phyloP scores from a whole-genome alignment of 2,797 vertebrate species.

The Microtus californicus region DNA sequence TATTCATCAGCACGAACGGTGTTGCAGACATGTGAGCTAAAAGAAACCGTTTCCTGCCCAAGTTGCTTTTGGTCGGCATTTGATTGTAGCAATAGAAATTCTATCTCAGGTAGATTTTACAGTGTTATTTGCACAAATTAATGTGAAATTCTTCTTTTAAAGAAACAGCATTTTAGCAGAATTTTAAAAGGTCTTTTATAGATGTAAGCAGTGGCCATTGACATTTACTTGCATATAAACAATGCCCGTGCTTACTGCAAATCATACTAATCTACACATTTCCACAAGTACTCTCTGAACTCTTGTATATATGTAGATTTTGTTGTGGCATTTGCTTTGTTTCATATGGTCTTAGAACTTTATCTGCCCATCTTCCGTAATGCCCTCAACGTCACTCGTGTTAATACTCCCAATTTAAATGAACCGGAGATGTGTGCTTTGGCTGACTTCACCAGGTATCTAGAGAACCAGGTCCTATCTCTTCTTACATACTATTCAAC shows the following conservation, averaged over 20 bases:
- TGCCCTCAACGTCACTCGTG: background rate
- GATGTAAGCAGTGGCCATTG: background rate
- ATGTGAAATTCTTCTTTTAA: constrained; percentile 6
- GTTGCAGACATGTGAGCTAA: background rate
- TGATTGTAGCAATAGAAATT: too few relatives aligned
- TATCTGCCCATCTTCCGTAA: background rate
- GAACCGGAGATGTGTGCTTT: background rate
- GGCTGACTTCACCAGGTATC: background rate
- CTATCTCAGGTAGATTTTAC: background rate
- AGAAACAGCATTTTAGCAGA: background rate
- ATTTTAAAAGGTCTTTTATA: background rate
- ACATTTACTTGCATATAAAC: background rate
- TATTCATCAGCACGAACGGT: background rate
- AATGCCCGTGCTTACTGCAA: background rate
- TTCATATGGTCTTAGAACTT: background rate
- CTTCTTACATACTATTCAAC: fast-evolving
- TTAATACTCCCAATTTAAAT: background rate
- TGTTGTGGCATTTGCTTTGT: background rate
- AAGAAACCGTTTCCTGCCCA: background rate
- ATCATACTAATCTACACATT: background rate
- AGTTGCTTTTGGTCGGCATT: background rate
- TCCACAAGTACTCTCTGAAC: background rate
- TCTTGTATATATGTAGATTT: background rate
- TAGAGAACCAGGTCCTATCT: background rate
- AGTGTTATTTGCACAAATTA: background rate